Conservation (phyloP, 64 coral and sea anemone species). For the Platygyra sinensis region DNA sequence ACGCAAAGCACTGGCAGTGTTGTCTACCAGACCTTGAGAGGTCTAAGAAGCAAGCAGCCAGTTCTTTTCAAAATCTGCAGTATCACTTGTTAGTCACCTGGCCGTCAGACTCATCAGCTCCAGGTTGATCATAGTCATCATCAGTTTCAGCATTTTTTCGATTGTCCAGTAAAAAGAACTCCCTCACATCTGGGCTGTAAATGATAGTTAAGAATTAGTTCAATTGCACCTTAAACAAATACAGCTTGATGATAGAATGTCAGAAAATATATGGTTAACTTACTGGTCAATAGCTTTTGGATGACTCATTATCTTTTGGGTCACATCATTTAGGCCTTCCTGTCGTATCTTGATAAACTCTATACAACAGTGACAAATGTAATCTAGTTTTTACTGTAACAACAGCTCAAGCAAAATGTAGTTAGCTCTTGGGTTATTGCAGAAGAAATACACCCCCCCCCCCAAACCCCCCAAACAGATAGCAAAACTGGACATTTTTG, state of each 20-base stretch:
- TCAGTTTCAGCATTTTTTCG: slow-evolving; percentile 85
- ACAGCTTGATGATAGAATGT: too few relatives aligned
- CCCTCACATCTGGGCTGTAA: slow-evolving; percentile 85
- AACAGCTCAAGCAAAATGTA: too few relatives aligned
- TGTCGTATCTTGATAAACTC: slow-evolving; percentile 95
- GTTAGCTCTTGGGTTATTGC: too few relatives aligned
- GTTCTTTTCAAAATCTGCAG: too few relatives aligned
- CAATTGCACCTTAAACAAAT: not conserved
- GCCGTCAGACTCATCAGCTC: slow-evolving; percentile 57
- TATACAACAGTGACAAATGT: not conserved
- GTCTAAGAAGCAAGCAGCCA: too few relatives aligned
- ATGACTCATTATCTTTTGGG: slow-evolving; percentile 73
- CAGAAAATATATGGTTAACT: slow-evolving; percentile 17
- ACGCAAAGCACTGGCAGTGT: too few relatives aligned
- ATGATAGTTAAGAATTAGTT: not conserved
- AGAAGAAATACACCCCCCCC: too few relatives aligned
- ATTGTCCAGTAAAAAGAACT: slow-evolving; percentile 97
- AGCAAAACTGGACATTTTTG: too few relatives aligned
- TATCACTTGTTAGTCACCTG: too few relatives aligned
- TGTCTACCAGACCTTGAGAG: not conserved
- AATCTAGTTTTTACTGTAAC: too few relatives aligned
- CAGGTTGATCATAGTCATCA: slow-evolving; percentile 77
- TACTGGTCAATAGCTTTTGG: slow-evolving; percentile 83
- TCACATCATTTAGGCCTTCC: slow-evolving; percentile 96
- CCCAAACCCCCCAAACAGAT: too few relatives aligned